Evolutionary conservation across 2,113 vertebrate species (phyloP), one percentile per base, ranked within the genome.

Genomic region (Perca schrenkii): DNA sequence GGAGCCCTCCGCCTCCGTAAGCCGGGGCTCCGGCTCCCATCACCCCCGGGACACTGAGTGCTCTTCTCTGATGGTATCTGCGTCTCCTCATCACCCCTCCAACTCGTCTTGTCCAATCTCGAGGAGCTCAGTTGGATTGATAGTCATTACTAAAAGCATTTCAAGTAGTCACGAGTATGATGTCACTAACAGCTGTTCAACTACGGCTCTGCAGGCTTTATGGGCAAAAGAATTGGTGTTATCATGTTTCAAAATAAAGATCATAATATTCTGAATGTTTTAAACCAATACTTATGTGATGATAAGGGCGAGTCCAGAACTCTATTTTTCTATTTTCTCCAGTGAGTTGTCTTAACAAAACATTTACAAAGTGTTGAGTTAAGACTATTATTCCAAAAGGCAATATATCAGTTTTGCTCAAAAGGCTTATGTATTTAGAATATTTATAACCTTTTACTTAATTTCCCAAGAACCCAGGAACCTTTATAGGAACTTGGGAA

Each of bases 101-200:
- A 6, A 11, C 17, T 34, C 3, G 13, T 60, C 22, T 54, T n/a
- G 49, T 77, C 62, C 4, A 1, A 6, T 28, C 54, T 43, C 4
- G 31, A 78, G 49, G 70, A 56, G 52, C 72, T 71, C 14, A 50
- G 50, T 17, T 16, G 58, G 85, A 83, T 31, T 68, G 71, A 90
- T 85, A 46, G 71, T 84, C 72, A 82, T 86, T 75, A 16, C 62
- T 62, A 74, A 91, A 75, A 89, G 85, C 80, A 71, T 82, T 83
- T 87, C 63, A 81, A 75, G 82, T 25, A 64, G 69, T 87, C 47
- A 53, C 21, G 3, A 46, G 56, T 19, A 74, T 87, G 85, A 92
- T 79, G 86, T 91, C 79, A 88, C 73, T 43, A 40, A 19, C 68
- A 85, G 84, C 63, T 77, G 78, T 88, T 36, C 56, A 17, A 28